phyloP scores from a whole-genome alignment of 2,797 vertebrate species.

The Myripristis murdjan region DNA sequence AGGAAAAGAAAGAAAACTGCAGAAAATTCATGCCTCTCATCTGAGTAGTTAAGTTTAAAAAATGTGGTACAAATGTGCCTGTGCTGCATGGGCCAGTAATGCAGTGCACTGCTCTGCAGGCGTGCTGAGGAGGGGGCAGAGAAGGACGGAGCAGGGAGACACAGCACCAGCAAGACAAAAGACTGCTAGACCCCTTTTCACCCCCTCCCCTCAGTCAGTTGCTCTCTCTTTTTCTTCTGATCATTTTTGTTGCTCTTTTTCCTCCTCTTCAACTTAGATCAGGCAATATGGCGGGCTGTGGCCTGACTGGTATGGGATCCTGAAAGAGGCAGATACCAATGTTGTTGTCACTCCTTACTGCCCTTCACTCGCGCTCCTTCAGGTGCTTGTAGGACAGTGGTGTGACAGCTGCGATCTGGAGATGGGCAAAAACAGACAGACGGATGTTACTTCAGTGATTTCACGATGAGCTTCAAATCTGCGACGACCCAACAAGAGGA shows the following conservation, averaged over 20 bases:
- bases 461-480: neutral
- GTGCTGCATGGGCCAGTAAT: slow-evolving; percentile 37
- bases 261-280: slow-evolving; percentile 32
- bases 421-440: slow-evolving; percentile 40
- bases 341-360: slow-evolving; percentile 40
- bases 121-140: slow-evolving; percentile 62
- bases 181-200: slow-evolving; percentile 43
- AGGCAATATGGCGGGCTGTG: slow-evolving; percentile 49
- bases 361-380: slow-evolving; percentile 70
- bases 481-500: neutral
- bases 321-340: slow-evolving; percentile 40
- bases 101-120: slow-evolving; percentile 69
- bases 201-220: slow-evolving; percentile 16
- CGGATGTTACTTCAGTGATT: slow-evolving; percentile 4
- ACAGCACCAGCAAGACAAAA: slow-evolving; percentile 34
- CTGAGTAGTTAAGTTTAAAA: slow-evolving; percentile 48
- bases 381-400: slow-evolving; percentile 86
- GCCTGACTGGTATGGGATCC: slow-evolving; percentile 39
- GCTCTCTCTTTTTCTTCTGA: slow-evolving; percentile 16
- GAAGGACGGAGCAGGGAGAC: slow-evolving; percentile 45
- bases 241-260: slow-evolving; percentile 14
- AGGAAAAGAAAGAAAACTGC: slow-evolving; percentile 44
- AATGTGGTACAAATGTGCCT: slow-evolving; percentile 28
- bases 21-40: slow-evolving; percentile 68
- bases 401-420: slow-evolving; percentile 79